Evolutionary conservation across 2,113 vertebrate genomes (phyloP), one percentile per base, ranked within the genome.

Genomic region (Phalacrocorax carbo): DNA sequence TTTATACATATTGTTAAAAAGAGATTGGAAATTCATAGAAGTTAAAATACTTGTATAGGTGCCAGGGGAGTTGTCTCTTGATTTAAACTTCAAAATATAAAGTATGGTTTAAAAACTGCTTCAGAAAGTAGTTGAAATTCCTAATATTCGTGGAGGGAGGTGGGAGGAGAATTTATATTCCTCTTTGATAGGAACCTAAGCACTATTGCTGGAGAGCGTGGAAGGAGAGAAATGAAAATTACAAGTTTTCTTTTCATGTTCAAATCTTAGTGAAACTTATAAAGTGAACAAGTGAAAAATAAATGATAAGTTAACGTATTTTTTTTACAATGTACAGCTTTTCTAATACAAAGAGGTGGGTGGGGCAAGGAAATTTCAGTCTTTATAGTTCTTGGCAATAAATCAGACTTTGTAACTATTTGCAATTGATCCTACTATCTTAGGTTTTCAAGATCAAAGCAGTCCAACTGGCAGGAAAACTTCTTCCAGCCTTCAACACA

Each of bases 401-500:
- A 68, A 75, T 51, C 51, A 79, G 60, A 49, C 48, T 88, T 96
- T 79, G 26, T 89, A 93, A 93, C 83, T 94, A n/a, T 86, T 88
- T 84, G 91, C 65, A 77, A 85, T 95, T 97, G 60, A 83, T 95
- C 77, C 94, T 97, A 52, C 77, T 92, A 48, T 80, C 69, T 94
- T 93, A 99, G 99, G 98, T 99, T 57, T 99, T 99, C 97, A 99
- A 99, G 98, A 95, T 99, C 87, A 99, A 99, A 98, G 99, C 99
- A 9, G 99, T 99, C n/a, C 99, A 99, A 66, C 93, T 99, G 75
- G 99, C 99, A 30, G 99, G 99, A 97, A 99, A 99, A 94, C 98
- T 99, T 71, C 98, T 99, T 94, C 99, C 99, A 94, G 99, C 99
- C 58, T 99, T 99, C 95, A 99, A 99, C 97, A 99, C 99, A 61